phyloP scores from a whole-genome alignment of 2,797 vertebrate species.

The Cossypha caffra region DNA sequence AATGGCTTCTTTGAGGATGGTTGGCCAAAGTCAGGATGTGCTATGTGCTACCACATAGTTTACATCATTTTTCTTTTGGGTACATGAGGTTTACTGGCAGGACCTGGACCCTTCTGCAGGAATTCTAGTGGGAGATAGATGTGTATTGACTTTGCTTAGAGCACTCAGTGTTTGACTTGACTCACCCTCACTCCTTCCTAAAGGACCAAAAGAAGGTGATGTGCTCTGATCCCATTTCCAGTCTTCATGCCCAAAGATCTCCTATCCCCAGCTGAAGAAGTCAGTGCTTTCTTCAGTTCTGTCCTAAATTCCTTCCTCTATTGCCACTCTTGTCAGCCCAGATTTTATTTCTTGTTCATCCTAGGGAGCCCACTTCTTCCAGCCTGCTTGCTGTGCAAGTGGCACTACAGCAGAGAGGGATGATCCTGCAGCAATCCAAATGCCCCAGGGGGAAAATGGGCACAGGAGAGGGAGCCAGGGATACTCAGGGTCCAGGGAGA shows the following conservation, averaged over 20 bases:
- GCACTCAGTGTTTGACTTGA: background rate
- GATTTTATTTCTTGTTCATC: background rate
- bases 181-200: background rate
- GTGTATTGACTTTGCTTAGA: background rate
- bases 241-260: background rate
- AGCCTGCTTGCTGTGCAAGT: background rate
- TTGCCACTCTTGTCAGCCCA: background rate
- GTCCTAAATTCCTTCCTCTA: background rate
- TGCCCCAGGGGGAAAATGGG: background rate
- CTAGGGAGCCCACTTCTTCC: background rate
- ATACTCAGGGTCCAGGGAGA: background rate
- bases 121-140: background rate
- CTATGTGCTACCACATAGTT: background rate
- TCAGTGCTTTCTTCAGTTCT: background rate
- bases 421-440: background rate
- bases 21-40: background rate
- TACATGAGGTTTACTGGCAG: background rate
- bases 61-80: background rate
- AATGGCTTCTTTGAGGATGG: background rate
- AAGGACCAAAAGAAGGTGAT: background rate
- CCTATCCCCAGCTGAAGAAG: background rate
- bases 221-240: background rate
- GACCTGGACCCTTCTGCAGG: background rate
- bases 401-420: background rate
- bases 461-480: accelerated